Evolutionary conservation across 2,113 vertebrate species (phyloP), one percentile per base, ranked within the genome.

Genomic region (Lophotis ruficrista): DNA sequence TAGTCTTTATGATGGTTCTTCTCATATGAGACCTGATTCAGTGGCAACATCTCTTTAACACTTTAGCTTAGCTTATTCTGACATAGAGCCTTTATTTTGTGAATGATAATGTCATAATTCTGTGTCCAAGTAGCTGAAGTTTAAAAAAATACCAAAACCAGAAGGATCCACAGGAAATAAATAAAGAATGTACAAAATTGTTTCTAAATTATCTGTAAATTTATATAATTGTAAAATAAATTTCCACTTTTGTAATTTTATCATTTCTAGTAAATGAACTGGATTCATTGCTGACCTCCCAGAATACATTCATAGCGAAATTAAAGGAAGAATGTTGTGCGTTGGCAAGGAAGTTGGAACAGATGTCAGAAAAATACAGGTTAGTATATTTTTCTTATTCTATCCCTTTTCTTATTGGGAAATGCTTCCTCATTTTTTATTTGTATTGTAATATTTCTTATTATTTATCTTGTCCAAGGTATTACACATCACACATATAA

Each of bases 281-380:
- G 93, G 98, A 99, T 54, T 97, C 71, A 38, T 96, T 99, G 91
- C 96, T 99, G 97, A 98, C 97, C 79, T 99, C 99, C 96, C 99
- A 99, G 97, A 99, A 99, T 94, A 96, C 97, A 84, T 97, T 99
- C 84, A 98, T 99, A 95, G 95, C 96, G 96, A 99, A 98, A 97
- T 96, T 99, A 95, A 99, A 98, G 96, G 98, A 99, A 73, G 99
- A 99, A 92, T 99, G 98, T 97, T 98, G 95, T 92, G 83, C 75
- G 5, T 97, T 99, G 91, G 98, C 97, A 91, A 96, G 95, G 69
- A 98, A 98, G 90, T 95, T 99, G 97, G 99, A 99, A 85, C 96
- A 98, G 69, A 89, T 98, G 62, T 98, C 98, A 38, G 98, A 98
- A 94, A 99, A 98, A 87, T 98, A 97, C 98, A 98, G 99, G 99